phyloP scores from a whole-genome alignment of 2,888 invertebrate genomes.

The Spisula solida region DNA sequence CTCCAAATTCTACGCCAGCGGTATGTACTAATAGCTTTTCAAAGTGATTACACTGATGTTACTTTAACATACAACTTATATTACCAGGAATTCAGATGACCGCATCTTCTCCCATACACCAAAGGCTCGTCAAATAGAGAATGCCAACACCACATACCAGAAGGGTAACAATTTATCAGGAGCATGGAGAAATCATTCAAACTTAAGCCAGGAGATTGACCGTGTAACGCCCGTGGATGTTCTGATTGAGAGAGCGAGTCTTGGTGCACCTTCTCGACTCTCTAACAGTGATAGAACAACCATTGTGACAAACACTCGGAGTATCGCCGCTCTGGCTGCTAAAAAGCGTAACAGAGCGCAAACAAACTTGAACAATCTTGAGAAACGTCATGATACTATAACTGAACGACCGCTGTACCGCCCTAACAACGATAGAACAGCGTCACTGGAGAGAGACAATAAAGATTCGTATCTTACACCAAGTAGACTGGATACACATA shows the following conservation, averaged over 20 bases:
- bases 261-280: constrained; percentile 70
- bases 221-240: constrained; percentile 44
- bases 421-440: constrained; percentile 69
- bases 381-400: constrained; percentile 56
- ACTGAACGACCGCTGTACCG: constrained; percentile 74
- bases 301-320: constrained; percentile 84
- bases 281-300: constrained; percentile 78
- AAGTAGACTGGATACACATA: constrained; percentile 84
- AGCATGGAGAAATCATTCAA: constrained; percentile 73
- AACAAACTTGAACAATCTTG: constrained; percentile 72
- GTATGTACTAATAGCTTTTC: too few relatives aligned
- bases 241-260: constrained; percentile 33
- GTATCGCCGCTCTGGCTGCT: constrained; percentile 85
- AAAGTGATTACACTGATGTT: neutral
- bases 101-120: constrained; percentile 83
- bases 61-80: neutral
- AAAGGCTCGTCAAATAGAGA: constrained; percentile 71
- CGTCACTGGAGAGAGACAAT: constrained; percentile 40
- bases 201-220: constrained; percentile 70
- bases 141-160: constrained; percentile 53
- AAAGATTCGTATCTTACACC: constrained; percentile 79
- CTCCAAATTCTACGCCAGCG: too few relatives aligned
- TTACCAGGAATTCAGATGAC: constrained; percentile 72
- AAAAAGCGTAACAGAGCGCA: constrained; percentile 81
- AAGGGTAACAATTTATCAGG: constrained; percentile 70